phyloP scores from a whole-genome alignment of 2,888 invertebrate species.

The Ichneumon xanthorius region DNA sequence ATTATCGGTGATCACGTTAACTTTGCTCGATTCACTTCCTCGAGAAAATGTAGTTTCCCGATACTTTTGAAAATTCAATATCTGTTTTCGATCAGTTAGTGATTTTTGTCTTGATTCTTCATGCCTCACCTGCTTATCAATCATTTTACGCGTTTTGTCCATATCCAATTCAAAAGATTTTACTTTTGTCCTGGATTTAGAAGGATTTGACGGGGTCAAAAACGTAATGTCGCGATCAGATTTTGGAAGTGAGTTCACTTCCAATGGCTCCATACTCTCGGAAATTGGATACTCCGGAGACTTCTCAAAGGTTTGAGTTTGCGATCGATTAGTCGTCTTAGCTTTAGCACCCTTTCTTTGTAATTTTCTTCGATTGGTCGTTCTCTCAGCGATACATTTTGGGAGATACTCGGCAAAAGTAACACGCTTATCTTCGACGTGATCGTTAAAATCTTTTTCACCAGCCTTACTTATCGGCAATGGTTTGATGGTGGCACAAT shows the following conservation, averaged over 20 bases:
- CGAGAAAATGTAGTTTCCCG: neutral
- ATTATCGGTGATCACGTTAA: neutral
- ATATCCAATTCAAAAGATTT: too few relatives aligned
- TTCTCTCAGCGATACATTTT: neutral
- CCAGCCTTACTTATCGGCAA: neutral
- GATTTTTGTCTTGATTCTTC: neutral
- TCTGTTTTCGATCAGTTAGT: neutral
- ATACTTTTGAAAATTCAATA: neutral
- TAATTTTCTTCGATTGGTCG: neutral
- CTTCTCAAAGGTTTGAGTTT: too few relatives aligned
- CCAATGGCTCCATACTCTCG: neutral
- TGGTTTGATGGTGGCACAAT: neutral
- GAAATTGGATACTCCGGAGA: neutral
- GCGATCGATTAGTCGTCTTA: too few relatives aligned
- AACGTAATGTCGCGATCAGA: neutral
- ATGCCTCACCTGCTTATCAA: neutral
- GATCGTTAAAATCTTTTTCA: neutral
- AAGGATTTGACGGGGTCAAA: neutral
- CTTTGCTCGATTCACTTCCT: neutral
- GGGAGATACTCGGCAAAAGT: neutral
- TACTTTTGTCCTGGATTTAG: too few relatives aligned
- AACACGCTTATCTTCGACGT: neutral
- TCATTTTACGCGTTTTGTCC: neutral
- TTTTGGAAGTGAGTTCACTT: neutral
- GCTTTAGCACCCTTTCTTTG: neutral